Evolutionary conservation across 2,797 vertebrate species (phyloP).

Genomic region (Hyperoplus lanceolatus): DNA sequence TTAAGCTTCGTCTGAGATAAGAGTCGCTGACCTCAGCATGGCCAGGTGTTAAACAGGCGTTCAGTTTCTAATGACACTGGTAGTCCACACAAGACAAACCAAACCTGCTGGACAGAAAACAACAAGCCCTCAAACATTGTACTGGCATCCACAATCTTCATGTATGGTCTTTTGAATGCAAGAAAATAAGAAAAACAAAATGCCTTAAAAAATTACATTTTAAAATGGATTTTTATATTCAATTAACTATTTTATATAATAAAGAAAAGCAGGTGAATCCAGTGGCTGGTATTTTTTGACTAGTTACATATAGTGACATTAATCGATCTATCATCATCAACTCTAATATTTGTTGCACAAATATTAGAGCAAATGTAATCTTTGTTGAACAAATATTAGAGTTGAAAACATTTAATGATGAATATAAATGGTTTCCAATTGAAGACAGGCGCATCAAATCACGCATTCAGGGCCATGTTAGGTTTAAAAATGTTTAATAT

Average conservation of each 20-base stretch:
- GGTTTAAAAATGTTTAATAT: not conserved
- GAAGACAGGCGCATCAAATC: slow-evolving; percentile 4
- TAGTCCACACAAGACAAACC: not conserved
- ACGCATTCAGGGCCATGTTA: not conserved
- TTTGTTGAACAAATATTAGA: no score
- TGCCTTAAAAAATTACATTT: not conserved
- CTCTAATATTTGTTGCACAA: no score
- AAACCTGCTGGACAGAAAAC: not conserved
- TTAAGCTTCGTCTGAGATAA: slow-evolving; percentile 49
- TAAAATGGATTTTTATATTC: not conserved
- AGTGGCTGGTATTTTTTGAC: not conserved
- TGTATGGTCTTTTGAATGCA: no score
- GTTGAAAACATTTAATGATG: no score
- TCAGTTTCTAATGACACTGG: slow-evolving; percentile 22
- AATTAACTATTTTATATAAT: not conserved
- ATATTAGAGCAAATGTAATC: no score
- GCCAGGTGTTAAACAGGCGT: slow-evolving; percentile 32
- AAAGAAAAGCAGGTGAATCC: not conserved
- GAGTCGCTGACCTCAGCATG: slow-evolving; percentile 25
- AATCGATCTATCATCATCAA: no score
- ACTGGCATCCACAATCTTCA: no score
- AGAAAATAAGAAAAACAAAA: not conserved
- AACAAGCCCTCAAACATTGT: not conserved
- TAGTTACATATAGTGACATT: no score
- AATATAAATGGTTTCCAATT: not conserved